Evolutionary conservation across 1,140 invertebrate species (phyloP), one percentile per base, ranked within the genome.

Genomic region (Rhopalosiphum maidis): DNA sequence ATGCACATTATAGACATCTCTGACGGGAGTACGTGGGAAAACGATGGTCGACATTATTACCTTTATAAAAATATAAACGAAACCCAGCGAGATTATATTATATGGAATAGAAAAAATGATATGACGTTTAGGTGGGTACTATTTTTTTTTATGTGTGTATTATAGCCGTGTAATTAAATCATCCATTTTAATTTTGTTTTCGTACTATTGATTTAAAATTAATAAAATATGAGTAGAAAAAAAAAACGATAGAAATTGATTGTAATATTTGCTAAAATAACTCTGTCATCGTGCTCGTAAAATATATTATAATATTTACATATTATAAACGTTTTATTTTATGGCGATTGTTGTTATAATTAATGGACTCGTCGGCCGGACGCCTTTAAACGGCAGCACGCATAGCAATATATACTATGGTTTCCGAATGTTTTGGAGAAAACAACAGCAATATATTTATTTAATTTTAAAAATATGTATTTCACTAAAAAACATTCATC

Each of bases 261-360:
- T 83, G 21, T 41, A 37, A 83, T 83, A 23, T 83, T 41, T 23
- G 22, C 41, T 83, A 2, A 37, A 37, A 83, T 37, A 37, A 37
- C 37, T 37, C 2, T 83, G 37, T 37, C 37, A 41, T 83, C 82
- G 3, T 37, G 82, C 21, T 18, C 35, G 7, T 37, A 25, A 37
- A 68, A 68, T 68, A 68, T 68, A 68, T 68, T 68, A 68, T 30
- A 68, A 68, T 68, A 68, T 68, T 68, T 68, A 82, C 77, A 82
- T 82, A 82, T 82, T 68, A 85, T 41, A 25, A 85, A 23, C 23
- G 9, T 85, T 43, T 15, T 25, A 43, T 41, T 85, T 25, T 15
- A 30, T 30, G 25, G 23, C 25, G 0, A 85, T 85, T 43, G 41
- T 43, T 25, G 23, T 85, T 85, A 25, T 35, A 82, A 22, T 85